These are phyloP conservation scores for Drosophila falleni DNA, from an alignment of 2,888 invertebrate species.

Conservation along the genomic window DNA sequence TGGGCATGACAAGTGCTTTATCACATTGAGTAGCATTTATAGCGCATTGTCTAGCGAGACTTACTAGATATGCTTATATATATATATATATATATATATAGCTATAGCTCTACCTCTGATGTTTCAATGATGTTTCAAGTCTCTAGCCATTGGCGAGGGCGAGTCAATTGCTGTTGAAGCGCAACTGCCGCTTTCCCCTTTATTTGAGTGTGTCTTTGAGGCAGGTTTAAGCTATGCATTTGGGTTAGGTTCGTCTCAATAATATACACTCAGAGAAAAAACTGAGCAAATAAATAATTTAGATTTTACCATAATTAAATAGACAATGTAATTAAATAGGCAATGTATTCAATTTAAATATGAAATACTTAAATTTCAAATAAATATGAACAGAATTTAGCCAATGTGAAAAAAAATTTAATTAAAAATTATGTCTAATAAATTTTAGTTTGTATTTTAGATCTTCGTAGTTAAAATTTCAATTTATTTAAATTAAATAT, in stretches of 20 bases:
- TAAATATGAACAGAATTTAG: no score
- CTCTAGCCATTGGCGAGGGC: slow-evolving; percentile 6
- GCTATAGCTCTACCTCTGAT: slow-evolving; percentile 4
- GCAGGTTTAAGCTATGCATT: slow-evolving; percentile 52
- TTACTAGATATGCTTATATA: slow-evolving; percentile 1
- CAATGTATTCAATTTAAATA: no score
- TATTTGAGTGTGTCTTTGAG: slow-evolving; percentile 7
- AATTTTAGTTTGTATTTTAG: no score
- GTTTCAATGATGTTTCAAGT: slow-evolving; percentile 52
- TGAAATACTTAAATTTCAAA: no score
- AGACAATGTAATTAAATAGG: no score
- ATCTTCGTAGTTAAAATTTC: no score
- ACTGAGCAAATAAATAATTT: neutral
- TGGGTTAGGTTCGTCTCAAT: slow-evolving; percentile 42
- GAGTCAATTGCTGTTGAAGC: slow-evolving; percentile 9
- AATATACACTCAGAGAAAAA: neutral
- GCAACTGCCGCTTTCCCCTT: slow-evolving; percentile 29
- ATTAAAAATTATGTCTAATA: no score
- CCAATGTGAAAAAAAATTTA: no score
- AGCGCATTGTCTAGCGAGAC: slow-evolving; percentile 44
- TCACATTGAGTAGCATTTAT: slow-evolving; percentile 51
- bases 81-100: neutral
- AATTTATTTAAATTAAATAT: no score
- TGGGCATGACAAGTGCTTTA: slow-evolving; percentile 56
- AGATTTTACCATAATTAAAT: no score